Conservation (phyloP, 2,113 vertebrate genomes). For the Gymnogyps californianus region DNA sequence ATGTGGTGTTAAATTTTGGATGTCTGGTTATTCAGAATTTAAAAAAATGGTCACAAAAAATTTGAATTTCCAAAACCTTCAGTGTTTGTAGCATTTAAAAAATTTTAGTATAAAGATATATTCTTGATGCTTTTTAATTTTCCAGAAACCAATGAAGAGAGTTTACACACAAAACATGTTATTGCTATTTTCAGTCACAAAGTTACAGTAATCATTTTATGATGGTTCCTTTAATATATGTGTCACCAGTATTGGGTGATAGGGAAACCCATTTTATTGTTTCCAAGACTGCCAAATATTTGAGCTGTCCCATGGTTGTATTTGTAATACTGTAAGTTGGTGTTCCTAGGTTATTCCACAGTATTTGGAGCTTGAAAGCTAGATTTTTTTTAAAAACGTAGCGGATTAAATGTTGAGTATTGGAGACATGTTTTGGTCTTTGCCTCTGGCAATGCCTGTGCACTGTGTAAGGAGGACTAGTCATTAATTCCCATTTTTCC, state of each 20-base stretch:
- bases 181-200: neutral
- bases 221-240: neutral
- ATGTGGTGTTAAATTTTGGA: neutral
- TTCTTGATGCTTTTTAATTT: neutral
- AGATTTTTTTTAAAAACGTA: neutral
- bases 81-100: neutral
- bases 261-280: neutral
- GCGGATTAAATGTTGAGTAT: neutral
- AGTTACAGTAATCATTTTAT: neutral
- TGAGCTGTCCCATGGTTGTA: neutral
- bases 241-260: neutral
- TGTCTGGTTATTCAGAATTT: neutral
- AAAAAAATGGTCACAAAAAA: neutral
- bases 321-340: neutral
- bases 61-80: neutral
- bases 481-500: neutral
- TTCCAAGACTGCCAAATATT: neutral
- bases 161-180: neutral
- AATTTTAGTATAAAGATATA: neutral
- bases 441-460: neutral
- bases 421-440: neutral
- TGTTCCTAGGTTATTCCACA: neutral
- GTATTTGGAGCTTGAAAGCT: neutral
- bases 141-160: neutral
- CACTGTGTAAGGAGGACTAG: neutral